A percentile compares a stretch with the other conserved stretches of the same genome.
These are phyloP conservation scores for Crax fasciolata DNA, from an alignment of 2,797 vertebrate species.

Conservation along the genomic window DNA sequence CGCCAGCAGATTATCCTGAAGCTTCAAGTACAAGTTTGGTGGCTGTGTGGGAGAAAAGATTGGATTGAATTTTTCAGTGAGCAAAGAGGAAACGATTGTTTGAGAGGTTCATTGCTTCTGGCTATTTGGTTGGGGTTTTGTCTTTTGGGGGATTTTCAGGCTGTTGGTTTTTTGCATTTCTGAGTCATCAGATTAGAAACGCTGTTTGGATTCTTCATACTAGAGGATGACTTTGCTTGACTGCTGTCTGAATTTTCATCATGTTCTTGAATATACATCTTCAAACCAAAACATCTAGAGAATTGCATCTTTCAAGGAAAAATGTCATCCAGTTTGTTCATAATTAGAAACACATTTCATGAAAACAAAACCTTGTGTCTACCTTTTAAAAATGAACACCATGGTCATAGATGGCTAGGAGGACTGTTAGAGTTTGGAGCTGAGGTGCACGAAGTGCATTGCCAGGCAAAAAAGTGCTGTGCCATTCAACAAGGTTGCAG, in stretches of 20 bases:
- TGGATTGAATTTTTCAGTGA: not conserved
- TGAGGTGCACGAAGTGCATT: not conserved
- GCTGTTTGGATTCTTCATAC: constrained; percentile 4
- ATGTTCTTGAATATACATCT: constrained; percentile 27
- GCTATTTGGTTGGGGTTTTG: not conserved
- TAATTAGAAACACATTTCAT: constrained; percentile 1
- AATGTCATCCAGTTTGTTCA: not conserved
- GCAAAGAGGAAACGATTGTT: not conserved
- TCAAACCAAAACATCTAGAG: not conserved
- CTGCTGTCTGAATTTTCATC: constrained; percentile 14
- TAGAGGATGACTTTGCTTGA: not conserved
- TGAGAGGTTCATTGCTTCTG: not conserved
- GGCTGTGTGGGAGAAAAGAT: not conserved
- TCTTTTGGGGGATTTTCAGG: not conserved
- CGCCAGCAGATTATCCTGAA: not conserved
- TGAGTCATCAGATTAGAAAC: constrained; percentile 9
- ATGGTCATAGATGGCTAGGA: not conserved
- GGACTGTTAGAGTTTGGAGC: not conserved
- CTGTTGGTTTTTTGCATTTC: not conserved
- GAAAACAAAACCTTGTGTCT: constrained; percentile 24
- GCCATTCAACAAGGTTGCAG: not conserved
- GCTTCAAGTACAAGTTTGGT: not conserved
- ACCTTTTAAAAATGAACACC: not conserved
- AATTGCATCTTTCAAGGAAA: constrained; percentile 15
- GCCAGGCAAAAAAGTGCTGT: not conserved